Base-by-base conservation (phyloP, 2,113 vertebrate genomes). In the Talpa occidentalis region DNA sequence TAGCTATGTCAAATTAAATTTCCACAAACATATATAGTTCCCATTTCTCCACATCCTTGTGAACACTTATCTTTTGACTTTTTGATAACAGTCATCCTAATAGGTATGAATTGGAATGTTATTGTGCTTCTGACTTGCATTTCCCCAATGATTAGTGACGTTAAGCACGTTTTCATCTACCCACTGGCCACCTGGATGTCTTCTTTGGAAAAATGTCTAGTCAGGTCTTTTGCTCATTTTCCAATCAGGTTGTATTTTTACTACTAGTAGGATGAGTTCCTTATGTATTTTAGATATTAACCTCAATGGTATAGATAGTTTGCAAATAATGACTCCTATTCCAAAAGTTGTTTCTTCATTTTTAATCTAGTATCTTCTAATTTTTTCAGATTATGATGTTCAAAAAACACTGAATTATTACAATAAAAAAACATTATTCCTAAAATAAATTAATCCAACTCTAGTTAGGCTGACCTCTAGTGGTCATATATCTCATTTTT, bases 391-490 rank as follows among this genome's bases (percentile, higher is more conserved):
- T 54, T 87, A 93, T 77, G 54, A 64, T 85, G 24, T 77, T 67
- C 5, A 77, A 94, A 81, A 95, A 67, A 72, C 47, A 95, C 44
- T 40, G 8, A 91, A 70, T 16, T 37, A 21, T 49, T 49, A 14
- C 11, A 49, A 52, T 49, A 49, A 89, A 72, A 59, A 60, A n/a
- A 42, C 24, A 80, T 37, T 94, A 77, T 74, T 42, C 5, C 47
- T 78, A 8, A 72, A 49, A 14, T 49, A 83, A 83, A 2, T 30
- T 49, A 84, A 80, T 54, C 42, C 49, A 94, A 85, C 95, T 60
- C 85, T 37, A 89, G 91, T 92, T 90, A 95, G 93, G 81, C 93
- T 97, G 96, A 91, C 96, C 96, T 94, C 97, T 97, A 40, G 94
- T 93, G 96, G 95, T 87, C 79, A 94, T 30, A 88, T 62, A 70